phyloP scores from a whole-genome alignment of 2,888 invertebrate genomes.

The Orthosia gracilis region DNA sequence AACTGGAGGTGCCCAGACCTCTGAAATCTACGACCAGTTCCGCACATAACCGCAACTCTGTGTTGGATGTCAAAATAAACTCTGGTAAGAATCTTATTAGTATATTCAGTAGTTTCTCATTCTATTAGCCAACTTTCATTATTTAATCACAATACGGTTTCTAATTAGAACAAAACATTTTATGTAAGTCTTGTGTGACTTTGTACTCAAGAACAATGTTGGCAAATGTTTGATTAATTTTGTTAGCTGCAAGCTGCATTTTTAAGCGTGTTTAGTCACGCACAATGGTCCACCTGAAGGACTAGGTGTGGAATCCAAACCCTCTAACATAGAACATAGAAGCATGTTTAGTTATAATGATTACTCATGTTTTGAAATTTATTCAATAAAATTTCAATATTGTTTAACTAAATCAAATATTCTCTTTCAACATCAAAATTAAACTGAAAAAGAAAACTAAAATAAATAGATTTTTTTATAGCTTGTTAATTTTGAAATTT shows the following conservation, averaged over 20 bases:
- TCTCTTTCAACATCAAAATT: neutral
- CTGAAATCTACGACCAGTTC: slow-evolving; percentile 92
- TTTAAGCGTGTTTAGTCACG: neutral
- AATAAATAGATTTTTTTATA: neutral
- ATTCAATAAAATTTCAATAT: neutral
- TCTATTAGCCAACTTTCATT: slow-evolving; percentile 8
- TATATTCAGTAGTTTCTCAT: neutral
- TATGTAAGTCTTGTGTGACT: neutral
- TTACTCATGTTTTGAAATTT: neutral
- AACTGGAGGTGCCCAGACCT: slow-evolving; percentile 94
- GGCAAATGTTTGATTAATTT: neutral
- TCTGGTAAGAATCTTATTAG: slow-evolving; percentile 82
- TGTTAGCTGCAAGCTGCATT: neutral
- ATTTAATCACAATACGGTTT: slow-evolving; percentile 8
- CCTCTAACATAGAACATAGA: too few relatives aligned
- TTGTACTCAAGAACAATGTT: neutral
- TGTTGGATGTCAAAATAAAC: slow-evolving; percentile 90
- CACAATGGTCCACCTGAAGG: too few relatives aligned
- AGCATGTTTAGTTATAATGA: neutral
- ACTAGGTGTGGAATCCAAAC: too few relatives aligned
- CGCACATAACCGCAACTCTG: slow-evolving; percentile 89
- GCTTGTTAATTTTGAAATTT: neutral
- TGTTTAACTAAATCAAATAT: neutral
- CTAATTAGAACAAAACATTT: slow-evolving; percentile 22
- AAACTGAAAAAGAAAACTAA: too few relatives aligned